phyloP scores from a whole-genome alignment of 2,113 vertebrate species.

The Phasianus colchicus region DNA sequence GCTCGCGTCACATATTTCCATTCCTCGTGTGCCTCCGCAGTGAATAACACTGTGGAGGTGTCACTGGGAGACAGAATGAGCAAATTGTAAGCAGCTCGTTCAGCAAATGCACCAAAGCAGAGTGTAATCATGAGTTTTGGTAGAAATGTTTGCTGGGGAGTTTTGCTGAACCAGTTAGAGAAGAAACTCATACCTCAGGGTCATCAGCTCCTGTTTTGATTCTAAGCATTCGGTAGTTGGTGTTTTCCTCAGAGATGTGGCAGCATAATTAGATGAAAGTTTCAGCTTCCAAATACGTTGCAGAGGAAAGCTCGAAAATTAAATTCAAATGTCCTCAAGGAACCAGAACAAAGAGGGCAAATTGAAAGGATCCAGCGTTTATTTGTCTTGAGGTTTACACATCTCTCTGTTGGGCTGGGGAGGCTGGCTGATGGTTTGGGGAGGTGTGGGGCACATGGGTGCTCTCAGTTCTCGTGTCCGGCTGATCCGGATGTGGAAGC shows the following conservation, averaged over 20 bases:
- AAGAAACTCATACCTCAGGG: slow-evolving; percentile 25
- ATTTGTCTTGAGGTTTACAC: slow-evolving; percentile 47
- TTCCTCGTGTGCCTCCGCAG: background rate
- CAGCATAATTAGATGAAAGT: slow-evolving; percentile 55
- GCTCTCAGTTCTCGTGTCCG: background rate
- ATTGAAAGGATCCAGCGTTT: slow-evolving; percentile 55
- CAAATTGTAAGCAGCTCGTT: background rate
- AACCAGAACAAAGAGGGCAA: slow-evolving; percentile 59
- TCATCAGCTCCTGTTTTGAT: slow-evolving; percentile 55
- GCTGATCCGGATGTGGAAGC: slow-evolving; percentile 18
- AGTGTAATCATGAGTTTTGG: slow-evolving; percentile 23
- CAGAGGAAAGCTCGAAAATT: slow-evolving; percentile 58
- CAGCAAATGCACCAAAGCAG: slow-evolving; percentile 19
- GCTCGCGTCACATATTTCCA: slow-evolving; percentile 13
- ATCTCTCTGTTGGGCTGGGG: background rate
- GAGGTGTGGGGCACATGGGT: background rate
- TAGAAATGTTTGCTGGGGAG: slow-evolving; percentile 12
- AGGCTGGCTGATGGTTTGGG: background rate
- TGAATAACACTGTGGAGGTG: background rate
- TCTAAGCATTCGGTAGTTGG: slow-evolving; percentile 11
- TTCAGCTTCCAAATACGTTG: slow-evolving; percentile 28
- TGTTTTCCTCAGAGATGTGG: slow-evolving; percentile 41
- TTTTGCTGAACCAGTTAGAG: slow-evolving; percentile 58
- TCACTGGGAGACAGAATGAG: slow-evolving; percentile 3
- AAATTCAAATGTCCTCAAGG: slow-evolving; percentile 56